phyloP scores from a whole-genome alignment of 2,888 invertebrate species.

The Serripes groenlandicus region DNA sequence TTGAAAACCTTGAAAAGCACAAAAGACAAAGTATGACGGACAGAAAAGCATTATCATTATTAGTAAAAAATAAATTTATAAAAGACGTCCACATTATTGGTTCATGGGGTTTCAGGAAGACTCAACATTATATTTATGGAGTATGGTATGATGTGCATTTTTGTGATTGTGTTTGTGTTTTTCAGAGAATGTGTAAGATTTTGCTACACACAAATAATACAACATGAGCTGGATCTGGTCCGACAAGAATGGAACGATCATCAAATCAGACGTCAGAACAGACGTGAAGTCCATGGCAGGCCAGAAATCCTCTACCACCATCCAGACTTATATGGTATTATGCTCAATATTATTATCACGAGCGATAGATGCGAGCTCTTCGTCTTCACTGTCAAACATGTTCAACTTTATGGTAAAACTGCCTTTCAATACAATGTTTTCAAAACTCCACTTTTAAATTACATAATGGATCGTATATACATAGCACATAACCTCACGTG shows the following conservation, averaged over 20 bases:
- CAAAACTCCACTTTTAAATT: neutral
- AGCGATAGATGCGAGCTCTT: slow-evolving; percentile 1
- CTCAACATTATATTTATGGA: neutral
- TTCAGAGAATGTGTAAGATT: slow-evolving; percentile 44
- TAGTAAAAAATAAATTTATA: no score
- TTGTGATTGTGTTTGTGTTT: slow-evolving; percentile 20
- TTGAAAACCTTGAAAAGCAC: no score
- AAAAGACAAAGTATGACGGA: no score
- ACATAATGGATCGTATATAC: neutral
- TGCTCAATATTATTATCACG: slow-evolving; percentile 16
- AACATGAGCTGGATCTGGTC: slow-evolving; percentile 35
- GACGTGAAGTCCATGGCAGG: slow-evolving; percentile 31
- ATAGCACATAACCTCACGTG: neutral
- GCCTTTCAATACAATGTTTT: slow-evolving; percentile 3
- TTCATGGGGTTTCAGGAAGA: neutral
- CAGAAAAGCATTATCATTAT: no score
- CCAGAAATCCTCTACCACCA: slow-evolving; percentile 40
- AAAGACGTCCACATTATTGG: neutral
- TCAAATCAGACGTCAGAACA: slow-evolving; percentile 27
- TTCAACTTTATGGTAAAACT: neutral
- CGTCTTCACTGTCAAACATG: neutral
- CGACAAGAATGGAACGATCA: slow-evolving; percentile 44
- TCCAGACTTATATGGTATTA: slow-evolving; percentile 34
- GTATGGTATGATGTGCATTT: slow-evolving; percentile 1
- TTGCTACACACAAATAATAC: slow-evolving; percentile 44